Conservation (phyloP, 2,113 vertebrate genomes). For the Tympanuchus pallidicinctus region DNA sequence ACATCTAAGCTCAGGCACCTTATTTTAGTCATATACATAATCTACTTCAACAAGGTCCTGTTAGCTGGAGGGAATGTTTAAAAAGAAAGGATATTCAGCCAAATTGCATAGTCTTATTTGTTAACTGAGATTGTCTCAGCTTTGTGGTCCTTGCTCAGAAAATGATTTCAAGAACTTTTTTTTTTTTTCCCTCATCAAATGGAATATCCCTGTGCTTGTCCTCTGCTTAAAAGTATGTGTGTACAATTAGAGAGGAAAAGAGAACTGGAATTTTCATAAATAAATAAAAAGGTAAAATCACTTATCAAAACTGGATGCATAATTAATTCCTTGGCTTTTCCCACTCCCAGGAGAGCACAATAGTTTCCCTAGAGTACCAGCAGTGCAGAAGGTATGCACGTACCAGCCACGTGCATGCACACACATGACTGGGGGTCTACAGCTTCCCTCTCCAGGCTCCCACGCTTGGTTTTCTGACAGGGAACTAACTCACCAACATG, state of each 20-base stretch:
- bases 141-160: background rate
- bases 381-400: background rate
- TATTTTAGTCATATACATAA: rapidly evolving
- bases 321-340: background rate
- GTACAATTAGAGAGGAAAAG: background rate
- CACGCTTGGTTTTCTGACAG: rapidly evolving
- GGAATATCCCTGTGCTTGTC: background rate
- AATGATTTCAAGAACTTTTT: background rate
- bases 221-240: background rate
- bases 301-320: background rate
- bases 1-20: background rate
- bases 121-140: background rate
- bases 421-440: background rate
- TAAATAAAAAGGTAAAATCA: background rate
- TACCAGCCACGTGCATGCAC: background rate
- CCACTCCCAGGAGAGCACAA: background rate
- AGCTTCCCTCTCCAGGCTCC: rapidly evolving
- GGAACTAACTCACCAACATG: background rate
- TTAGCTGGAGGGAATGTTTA: background rate
- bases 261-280: background rate
- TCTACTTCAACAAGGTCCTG: background rate
- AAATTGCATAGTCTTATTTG: background rate
- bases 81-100: background rate
- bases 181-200: background rate
- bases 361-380: background rate